Conservation (phyloP, 2,113 vertebrate species). For the Sterrhoptilus dennistouni region DNA sequence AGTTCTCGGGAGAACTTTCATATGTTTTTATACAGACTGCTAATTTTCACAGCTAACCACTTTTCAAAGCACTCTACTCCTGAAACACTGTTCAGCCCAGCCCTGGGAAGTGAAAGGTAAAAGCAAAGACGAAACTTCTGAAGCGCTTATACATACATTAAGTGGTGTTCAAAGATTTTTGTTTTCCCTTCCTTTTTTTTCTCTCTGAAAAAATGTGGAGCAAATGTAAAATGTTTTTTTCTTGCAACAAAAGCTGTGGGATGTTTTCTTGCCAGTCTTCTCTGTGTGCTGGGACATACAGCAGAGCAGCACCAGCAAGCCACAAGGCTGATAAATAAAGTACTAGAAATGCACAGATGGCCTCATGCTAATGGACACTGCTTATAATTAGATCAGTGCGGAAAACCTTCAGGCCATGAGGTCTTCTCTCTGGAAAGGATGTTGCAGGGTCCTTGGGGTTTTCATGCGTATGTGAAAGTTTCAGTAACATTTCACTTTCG, state of each 20-base stretch:
- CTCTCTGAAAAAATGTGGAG: not conserved
- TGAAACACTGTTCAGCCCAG: not conserved
- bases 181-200: not conserved
- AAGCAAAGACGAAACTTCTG: not conserved
- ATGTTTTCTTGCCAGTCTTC: not conserved
- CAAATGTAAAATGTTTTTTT: not conserved
- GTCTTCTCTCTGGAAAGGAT: not conserved
- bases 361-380: not conserved
- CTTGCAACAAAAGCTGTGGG: not conserved
- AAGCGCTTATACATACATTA: not conserved
- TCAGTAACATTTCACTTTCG: not conserved
- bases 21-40: not conserved
- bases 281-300: fast-evolving
- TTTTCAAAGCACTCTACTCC: not conserved
- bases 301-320: not conserved
- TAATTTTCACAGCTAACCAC: not conserved
- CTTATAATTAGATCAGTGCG: fast-evolving
- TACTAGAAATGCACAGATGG: not conserved
- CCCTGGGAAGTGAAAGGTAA: not conserved
- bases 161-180: not conserved
- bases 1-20: not conserved
- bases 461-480: not conserved
- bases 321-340: not conserved
- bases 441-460: not conserved
- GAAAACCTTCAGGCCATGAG: not conserved